Evolutionary conservation across 2,888 invertebrate genomes (phyloP).

Genomic region (Mechanitis messenoides): DNA sequence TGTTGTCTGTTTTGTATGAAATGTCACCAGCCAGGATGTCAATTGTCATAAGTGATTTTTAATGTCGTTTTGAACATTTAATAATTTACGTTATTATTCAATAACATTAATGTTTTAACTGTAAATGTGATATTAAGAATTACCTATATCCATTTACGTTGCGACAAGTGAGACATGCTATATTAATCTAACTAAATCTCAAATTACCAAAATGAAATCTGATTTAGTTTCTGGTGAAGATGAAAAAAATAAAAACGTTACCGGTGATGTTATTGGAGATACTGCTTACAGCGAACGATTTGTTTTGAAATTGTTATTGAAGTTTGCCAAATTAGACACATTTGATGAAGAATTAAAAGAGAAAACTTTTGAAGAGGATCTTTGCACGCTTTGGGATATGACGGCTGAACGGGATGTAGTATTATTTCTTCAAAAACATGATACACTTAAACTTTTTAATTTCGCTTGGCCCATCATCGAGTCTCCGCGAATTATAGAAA

Average conservation of each 20-base stretch:
- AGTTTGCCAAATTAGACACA: conserved; percentile 72
- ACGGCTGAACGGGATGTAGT: conserved; percentile 87
- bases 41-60: too few relatives aligned
- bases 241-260: conserved; percentile 46
- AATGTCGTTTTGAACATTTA: too few relatives aligned
- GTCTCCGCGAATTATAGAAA: conserved; percentile 83
- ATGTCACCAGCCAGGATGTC: too few relatives aligned
- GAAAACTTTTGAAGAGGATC: conserved; percentile 81
- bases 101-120: too few relatives aligned
- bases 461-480: conserved; percentile 75
- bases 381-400: conserved; percentile 91
- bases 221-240: conserved; percentile 31
- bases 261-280: conserved; percentile 87
- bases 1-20: too few relatives aligned
- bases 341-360: conserved; percentile 74
- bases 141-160: too few relatives aligned
- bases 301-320: conserved; percentile 81
- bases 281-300: conserved; percentile 88
- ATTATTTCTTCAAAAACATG: conserved; percentile 79
- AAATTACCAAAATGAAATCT: conserved; percentile 39
- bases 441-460: conserved; percentile 80
- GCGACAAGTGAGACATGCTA: too few relatives aligned
- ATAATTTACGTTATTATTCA: too few relatives aligned
- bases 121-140: too few relatives aligned
- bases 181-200: too few relatives aligned